Conservation (phyloP, 2,113 vertebrate genomes). For the Microcebus ravelobensis region DNA sequence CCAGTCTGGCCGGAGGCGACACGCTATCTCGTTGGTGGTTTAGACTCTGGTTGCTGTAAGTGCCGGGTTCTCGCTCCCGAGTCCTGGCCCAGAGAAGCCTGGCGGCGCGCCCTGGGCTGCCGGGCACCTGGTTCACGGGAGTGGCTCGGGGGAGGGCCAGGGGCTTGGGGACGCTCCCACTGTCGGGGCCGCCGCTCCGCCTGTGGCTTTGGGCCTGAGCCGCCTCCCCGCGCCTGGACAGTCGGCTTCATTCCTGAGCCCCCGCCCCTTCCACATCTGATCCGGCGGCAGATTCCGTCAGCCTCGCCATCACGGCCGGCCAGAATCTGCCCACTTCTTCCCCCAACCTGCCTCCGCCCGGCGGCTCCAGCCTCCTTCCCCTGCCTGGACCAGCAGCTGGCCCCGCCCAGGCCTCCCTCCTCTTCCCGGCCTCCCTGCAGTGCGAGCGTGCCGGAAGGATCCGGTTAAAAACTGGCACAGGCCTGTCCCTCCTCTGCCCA, state of each 20-base stretch:
- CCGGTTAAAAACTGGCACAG: neutral
- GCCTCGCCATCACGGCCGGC: neutral
- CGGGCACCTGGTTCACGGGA: rapidly evolving
- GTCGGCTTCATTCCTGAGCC: neutral
- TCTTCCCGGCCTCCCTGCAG: neutral
- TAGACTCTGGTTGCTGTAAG: neutral
- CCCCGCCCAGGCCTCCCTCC: neutral
- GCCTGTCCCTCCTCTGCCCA: neutral
- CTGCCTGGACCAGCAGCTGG: too few species aligned
- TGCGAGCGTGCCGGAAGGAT: neutral
- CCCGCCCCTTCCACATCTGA: neutral
- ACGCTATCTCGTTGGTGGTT: rapidly evolving
- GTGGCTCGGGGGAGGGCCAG: too few species aligned
- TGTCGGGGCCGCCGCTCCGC: neutral
- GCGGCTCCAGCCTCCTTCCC: rapidly evolving
- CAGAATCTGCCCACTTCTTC: neutral
- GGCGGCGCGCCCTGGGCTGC: too few species aligned
- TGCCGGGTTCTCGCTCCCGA: neutral
- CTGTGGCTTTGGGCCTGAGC: neutral
- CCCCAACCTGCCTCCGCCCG: neutral
- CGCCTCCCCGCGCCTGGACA: rapidly evolving
- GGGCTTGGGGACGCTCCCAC: rapidly evolving
- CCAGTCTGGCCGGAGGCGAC: neutral
- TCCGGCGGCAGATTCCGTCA: neutral
- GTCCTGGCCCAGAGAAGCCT: neutral